Percentiles rank a stretch among this genome's conserved stretches.
Conservation (phyloP, 2,888 invertebrate species). For the Ophion ellenae region DNA sequence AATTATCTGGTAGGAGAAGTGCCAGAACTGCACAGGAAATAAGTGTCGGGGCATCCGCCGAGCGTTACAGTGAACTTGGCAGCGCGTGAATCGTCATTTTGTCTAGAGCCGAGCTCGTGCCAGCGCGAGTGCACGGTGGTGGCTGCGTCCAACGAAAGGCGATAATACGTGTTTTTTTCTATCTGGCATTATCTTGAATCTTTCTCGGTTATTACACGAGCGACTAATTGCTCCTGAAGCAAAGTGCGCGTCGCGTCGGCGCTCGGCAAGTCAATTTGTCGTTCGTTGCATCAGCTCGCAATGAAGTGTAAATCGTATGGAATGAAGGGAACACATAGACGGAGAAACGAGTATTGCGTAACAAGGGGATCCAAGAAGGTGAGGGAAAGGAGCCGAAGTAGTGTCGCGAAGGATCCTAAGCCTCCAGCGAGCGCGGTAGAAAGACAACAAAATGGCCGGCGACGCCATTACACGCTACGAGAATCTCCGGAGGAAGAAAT, state of each 20-base stretch:
- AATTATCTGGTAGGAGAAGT: constrained; percentile 56
- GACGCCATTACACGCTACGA: not conserved
- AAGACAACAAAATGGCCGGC: constrained; percentile 7
- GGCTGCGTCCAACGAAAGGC: not conserved
- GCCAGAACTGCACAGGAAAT: constrained; percentile 62
- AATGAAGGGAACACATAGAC: not conserved
- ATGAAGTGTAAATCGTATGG: not conserved
- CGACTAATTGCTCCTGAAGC: not conserved
- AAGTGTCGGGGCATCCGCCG: constrained; percentile 56
- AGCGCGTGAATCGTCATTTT: constrained; percentile 51
- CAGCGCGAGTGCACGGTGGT: not conserved
- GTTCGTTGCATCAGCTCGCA: constrained; percentile 18
- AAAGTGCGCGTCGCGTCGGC: not conserved
- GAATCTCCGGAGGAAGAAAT: not conserved
- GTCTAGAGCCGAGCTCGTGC: not conserved
- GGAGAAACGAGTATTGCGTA: constrained; percentile 10
- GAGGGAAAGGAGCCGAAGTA: not conserved
- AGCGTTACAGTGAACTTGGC: constrained; percentile 57
- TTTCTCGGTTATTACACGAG: not conserved
- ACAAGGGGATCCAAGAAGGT: not conserved
- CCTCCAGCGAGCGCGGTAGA: no score
- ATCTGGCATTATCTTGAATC: not conserved
- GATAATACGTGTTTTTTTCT: not conserved
- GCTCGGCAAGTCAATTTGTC: constrained; percentile 35
- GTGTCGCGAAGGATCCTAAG: not conserved